Conservation (phyloP, 2,888 invertebrate species). For the Plagodis pulveraria region DNA sequence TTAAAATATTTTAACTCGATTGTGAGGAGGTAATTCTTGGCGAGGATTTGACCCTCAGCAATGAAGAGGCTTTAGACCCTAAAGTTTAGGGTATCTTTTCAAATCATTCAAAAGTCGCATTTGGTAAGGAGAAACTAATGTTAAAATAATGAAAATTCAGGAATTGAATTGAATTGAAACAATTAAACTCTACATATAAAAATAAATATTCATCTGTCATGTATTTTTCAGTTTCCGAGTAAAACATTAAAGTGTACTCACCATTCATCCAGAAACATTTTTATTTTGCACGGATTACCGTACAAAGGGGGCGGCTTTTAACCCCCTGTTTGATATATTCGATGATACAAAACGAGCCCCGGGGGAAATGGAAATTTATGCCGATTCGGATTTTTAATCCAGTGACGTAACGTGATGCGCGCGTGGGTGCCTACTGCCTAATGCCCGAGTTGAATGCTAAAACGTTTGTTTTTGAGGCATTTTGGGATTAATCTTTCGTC, state of each 20-base stretch:
- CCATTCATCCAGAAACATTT: constrained; percentile 4
- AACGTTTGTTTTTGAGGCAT: neutral
- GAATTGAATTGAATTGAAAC: too few relatives aligned
- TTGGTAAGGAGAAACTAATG: too few relatives aligned
- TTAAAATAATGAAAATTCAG: too few relatives aligned
- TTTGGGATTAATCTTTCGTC: neutral
- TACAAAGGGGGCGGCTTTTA: constrained; percentile 13
- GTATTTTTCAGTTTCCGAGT: too few relatives aligned
- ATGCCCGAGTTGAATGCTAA: neutral
- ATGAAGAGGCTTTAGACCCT: too few relatives aligned
- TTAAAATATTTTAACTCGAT: too few relatives aligned
- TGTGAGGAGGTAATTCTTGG: too few relatives aligned
- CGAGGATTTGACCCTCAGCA: too few relatives aligned
- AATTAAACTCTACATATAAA: too few relatives aligned
- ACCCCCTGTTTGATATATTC: constrained; percentile 16
- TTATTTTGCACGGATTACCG: constrained; percentile 11
- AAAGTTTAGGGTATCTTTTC: too few relatives aligned
- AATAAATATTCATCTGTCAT: too few relatives aligned
- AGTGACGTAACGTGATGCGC: constrained; percentile 4
- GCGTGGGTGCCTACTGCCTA: neutral
- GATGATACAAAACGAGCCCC: constrained; percentile 14
- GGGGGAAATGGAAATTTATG: constrained; percentile 14
- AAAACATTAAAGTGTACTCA: constrained; percentile 2
- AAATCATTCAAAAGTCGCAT: too few relatives aligned
- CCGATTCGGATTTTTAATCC: constrained; percentile 12